phyloP scores from a whole-genome alignment of 2,113 vertebrate genomes.

The Sylvietta virens region DNA sequence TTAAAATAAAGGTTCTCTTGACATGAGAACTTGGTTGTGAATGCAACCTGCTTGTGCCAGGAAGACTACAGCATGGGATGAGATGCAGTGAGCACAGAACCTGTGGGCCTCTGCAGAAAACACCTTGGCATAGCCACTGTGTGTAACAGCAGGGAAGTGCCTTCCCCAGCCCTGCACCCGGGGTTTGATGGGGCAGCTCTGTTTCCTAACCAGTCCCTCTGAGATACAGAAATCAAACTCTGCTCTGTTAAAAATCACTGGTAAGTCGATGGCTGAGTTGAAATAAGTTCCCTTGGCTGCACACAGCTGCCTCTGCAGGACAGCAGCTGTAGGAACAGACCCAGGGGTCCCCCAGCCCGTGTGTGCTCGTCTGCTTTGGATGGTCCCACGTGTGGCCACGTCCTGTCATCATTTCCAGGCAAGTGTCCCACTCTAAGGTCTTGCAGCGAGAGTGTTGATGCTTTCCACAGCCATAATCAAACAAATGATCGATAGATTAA shows the following conservation, averaged over 20 bases:
- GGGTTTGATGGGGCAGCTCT: background rate
- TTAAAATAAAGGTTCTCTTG: background rate
- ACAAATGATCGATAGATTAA: background rate
- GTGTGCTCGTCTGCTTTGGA: background rate
- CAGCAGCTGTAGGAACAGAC: background rate
- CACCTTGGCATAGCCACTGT: background rate
- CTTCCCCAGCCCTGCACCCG: background rate
- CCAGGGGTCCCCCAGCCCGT: background rate
- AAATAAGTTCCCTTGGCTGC: background rate
- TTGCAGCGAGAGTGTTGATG: background rate
- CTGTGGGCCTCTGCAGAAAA: background rate
- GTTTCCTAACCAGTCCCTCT: background rate
- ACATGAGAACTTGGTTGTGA: background rate
- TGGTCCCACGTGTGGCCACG: fast-evolving
- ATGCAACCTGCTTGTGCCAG: background rate
- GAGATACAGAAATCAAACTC: background rate
- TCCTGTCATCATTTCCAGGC: background rate
- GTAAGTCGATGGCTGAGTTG: background rate
- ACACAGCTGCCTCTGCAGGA: background rate
- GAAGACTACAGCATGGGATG: background rate
- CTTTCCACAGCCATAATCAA: background rate
- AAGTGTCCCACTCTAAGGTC: background rate
- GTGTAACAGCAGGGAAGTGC: background rate
- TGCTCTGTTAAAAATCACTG: background rate
- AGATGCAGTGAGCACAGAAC: background rate